phyloP scores from a whole-genome alignment of 2,888 invertebrate genomes.

The Apotomis betuletana region DNA sequence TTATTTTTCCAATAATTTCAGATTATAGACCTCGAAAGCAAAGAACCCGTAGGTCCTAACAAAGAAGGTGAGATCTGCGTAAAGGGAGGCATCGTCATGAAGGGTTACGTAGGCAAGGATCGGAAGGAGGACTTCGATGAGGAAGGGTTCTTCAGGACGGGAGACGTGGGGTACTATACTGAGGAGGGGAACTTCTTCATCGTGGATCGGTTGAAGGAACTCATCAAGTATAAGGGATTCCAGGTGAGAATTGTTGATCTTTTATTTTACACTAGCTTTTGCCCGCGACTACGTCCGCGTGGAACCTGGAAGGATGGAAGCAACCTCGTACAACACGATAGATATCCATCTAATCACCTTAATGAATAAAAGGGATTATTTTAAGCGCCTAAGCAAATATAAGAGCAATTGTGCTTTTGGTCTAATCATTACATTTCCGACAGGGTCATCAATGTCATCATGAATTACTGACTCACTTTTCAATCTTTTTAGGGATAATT shows the following conservation, averaged over 20 bases:
- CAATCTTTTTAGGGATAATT: too few relatives aligned
- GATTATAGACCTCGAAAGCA: constrained; percentile 51
- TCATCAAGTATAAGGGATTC: constrained; percentile 50
- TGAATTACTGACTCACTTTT: too few relatives aligned
- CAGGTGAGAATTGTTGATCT: constrained; percentile 36
- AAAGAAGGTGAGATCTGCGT: constrained; percentile 41
- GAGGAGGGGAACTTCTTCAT: constrained; percentile 49
- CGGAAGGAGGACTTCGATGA: constrained; percentile 43
- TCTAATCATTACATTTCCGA: too few relatives aligned
- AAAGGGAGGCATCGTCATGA: constrained; percentile 39
- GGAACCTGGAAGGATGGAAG: too few relatives aligned
- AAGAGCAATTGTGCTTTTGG: too few relatives aligned
- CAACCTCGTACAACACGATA: too few relatives aligned
- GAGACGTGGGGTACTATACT: constrained; percentile 52
- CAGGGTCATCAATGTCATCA: too few relatives aligned
- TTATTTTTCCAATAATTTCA: constrained; percentile 24
- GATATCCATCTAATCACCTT: too few relatives aligned
- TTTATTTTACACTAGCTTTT: background rate
- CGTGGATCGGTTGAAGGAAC: constrained; percentile 50
- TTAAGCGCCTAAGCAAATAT: too few relatives aligned
- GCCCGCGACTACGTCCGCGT: too few relatives aligned
- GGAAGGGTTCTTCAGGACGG: constrained; percentile 50
- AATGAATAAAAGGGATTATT: too few relatives aligned
- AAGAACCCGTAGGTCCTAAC: constrained; percentile 30
- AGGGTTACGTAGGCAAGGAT: constrained; percentile 41